A percentile compares a stretch with the other conserved stretches of the same genome.
Evolutionary conservation across 2,888 invertebrate species (phyloP).

Genomic region (Synanthedon myopaeformis): DNA sequence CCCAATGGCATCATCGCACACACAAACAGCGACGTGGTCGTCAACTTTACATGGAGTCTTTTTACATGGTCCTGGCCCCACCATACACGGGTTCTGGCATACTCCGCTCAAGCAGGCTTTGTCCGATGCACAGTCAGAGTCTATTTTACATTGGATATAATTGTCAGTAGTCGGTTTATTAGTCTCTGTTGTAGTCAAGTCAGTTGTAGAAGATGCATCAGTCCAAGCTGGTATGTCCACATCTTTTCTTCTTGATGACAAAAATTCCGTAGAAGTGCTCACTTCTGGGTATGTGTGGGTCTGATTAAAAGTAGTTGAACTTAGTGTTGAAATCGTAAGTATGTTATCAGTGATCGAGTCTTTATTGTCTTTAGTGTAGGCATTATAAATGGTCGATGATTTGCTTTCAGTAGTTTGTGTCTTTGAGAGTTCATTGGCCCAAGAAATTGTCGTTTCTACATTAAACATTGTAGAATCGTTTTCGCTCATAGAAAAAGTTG

Average conservation of each 20-base stretch:
- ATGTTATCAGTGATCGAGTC: slow-evolving; percentile 2
- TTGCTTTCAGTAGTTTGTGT: too few relatives aligned
- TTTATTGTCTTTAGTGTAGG: too few relatives aligned
- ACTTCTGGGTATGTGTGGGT: slow-evolving; percentile 11
- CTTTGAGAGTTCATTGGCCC: too few relatives aligned
- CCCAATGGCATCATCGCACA: slow-evolving; percentile 71
- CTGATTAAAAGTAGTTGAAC: too few relatives aligned
- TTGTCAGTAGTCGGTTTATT: slow-evolving; percentile 25
- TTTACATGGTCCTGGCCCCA: slow-evolving; percentile 63
- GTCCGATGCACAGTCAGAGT: slow-evolving; percentile 73
- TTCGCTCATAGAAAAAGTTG: too few relatives aligned
- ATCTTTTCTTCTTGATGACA: slow-evolving; percentile 53
- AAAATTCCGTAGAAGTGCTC: slow-evolving; percentile 49
- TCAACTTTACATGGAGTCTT: slow-evolving; percentile 72
- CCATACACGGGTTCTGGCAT: slow-evolving; percentile 74
- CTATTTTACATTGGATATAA: slow-evolving; percentile 67
- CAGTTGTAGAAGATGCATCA: slow-evolving; percentile 41
- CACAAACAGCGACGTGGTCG: slow-evolving; percentile 74
- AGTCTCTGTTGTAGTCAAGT: slow-evolving; percentile 51
- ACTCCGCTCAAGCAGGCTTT: slow-evolving; percentile 74
- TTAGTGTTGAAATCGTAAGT: too few relatives aligned
- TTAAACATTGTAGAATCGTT: too few relatives aligned
- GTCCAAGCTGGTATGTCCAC: slow-evolving; percentile 61
- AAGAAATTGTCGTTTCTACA: too few relatives aligned
- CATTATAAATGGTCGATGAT: too few relatives aligned